Base-by-base conservation (phyloP, 2,888 invertebrate genomes). In the Lasioglossum malachurum region DNA sequence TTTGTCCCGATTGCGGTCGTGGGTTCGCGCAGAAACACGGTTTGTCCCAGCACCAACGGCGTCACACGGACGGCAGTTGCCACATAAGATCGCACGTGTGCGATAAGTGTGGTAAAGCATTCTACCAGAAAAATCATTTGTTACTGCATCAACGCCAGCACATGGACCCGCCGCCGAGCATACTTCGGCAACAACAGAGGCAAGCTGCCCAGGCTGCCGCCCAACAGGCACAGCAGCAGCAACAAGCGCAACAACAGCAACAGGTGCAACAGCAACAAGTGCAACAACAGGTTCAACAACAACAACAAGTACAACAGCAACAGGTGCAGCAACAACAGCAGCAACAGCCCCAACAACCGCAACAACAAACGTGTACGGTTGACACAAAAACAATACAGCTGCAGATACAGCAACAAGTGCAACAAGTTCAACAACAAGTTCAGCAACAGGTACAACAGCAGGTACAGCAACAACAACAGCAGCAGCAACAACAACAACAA, bases 11-110 rank as follows among this genome's bases (percentile, higher is more conserved):
- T 92, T 98, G 98, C 92, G 97, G 97, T 69, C 97, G 98, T 94
- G 97, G 97, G 7, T 98, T 98, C 91, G 98, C 98, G 2, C 98
- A 98, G 75, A 98, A 98, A 94, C 98, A 98, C 90, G 98, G 98
- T 0, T 95, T 98, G 8, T 96, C 97, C 84, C 98, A 98, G 92
- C 98, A 98, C 95, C 97, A 97, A 92, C 97, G 97, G 86, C 96
- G 97, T 95, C 98, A 98, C 94, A 97, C 98, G 3, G 97, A 97
- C 90, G 98, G 98, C 75, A 97, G 97, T 88, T 98, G 98, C 93
- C 97, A 98, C 77, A 96, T 98, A 74, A 96, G 98, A 91, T 97
- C 98, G 72, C 98, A 98, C 94, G 97, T 98, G 19, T 98, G 98
- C 94, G 96, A 96, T 88, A 97, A 97, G 93, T 98, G 98, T 93